Evolutionary conservation across 2,888 invertebrate species (phyloP).

Genomic region (Spisula solida): DNA sequence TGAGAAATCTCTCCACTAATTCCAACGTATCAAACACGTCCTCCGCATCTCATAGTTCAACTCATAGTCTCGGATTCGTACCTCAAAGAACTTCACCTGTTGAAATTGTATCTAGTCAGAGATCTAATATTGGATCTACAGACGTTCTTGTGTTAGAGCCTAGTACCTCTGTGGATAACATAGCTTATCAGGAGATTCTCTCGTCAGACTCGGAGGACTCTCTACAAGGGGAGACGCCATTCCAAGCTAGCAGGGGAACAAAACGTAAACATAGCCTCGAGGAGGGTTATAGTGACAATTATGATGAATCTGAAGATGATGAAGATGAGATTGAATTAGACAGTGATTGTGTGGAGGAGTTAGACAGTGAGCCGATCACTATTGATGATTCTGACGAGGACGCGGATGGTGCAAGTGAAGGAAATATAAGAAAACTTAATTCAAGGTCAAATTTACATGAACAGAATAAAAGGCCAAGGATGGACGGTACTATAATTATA

Average conservation of each 20-base stretch:
- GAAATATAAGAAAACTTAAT: constrained; percentile 14
- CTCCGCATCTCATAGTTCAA: constrained; percentile 78
- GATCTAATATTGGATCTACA: constrained; percentile 34
- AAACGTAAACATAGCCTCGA: constrained; percentile 75
- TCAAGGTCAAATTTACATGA: constrained; percentile 4
- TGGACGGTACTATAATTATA: constrained; percentile 68
- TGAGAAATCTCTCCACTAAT: constrained; percentile 77
- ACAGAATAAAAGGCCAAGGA: constrained; percentile 52
- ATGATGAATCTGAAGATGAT: constrained; percentile 51
- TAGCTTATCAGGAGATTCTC: constrained; percentile 63
- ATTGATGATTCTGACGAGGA: constrained; percentile 52
- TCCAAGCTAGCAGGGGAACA: constrained; percentile 61
- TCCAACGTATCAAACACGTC: constrained; percentile 78
- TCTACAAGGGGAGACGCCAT: constrained; percentile 57
- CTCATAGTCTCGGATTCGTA: constrained; percentile 82
- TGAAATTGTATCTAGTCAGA: constrained; percentile 65
- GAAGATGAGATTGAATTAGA: constrained; percentile 57
- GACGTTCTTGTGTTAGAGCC: constrained; percentile 44
- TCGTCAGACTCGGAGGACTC: constrained; percentile 72
- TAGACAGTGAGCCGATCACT: constrained; percentile 48
- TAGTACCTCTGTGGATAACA: constrained; percentile 40
- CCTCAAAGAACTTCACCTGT: constrained; percentile 70
- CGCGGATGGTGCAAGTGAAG: constrained; percentile 30
- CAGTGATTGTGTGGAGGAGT: constrained; percentile 42
- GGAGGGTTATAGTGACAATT: constrained; percentile 63